Base-by-base conservation (phyloP, 2,888 invertebrate species). In the Eremobia ochroleuca region DNA sequence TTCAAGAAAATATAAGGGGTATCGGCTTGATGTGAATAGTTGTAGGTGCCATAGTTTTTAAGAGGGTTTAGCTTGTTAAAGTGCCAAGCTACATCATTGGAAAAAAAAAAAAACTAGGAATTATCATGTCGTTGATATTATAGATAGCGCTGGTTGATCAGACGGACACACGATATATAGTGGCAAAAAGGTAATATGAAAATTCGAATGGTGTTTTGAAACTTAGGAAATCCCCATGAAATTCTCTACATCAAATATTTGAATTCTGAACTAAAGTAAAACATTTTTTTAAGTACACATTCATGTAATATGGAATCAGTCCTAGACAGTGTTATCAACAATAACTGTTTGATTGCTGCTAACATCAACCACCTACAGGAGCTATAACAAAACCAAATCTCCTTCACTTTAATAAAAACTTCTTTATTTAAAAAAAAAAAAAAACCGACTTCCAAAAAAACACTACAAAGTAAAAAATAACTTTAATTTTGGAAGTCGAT, bases 1-100 rank as follows among this genome's bases (percentile, higher is more conserved):
- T 70, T 25, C n/a, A 59, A 55, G 55, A 61, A 82, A 85, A 84
- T 82, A 75, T 82, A 85, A 74, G 78, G 73, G 49, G 78, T 78
- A 81, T 78, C 73, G 34, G n/a, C 59, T 67, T 71, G 66, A 8
- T 15, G 49, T 66, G 69, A 69, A 73, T 70, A 78, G 72, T 70
- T 58, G 73, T 73, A 65, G 55, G 58, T 68, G 43, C 28, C 37
- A 55, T 68, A 11, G 74, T 70, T 81, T 77, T 78, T 71, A 69
- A 61, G 55, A 66, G 55, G 28, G 28, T 58, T 73, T 21, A 43
- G 28, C 74, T 85, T 81, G 72, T 82, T 82, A 82, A 70, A 69
- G 59, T 55, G 64, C 2, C 11, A 8, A 43, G 69, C 64, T 21
- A 55, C 31, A 46, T 68, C 82, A 75, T 75, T 68, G 40, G 21